Evolutionary conservation across 2,797 vertebrate genomes (phyloP), one percentile per base, ranked within the genome.

Genomic region (Graptemys geographica): DNA sequence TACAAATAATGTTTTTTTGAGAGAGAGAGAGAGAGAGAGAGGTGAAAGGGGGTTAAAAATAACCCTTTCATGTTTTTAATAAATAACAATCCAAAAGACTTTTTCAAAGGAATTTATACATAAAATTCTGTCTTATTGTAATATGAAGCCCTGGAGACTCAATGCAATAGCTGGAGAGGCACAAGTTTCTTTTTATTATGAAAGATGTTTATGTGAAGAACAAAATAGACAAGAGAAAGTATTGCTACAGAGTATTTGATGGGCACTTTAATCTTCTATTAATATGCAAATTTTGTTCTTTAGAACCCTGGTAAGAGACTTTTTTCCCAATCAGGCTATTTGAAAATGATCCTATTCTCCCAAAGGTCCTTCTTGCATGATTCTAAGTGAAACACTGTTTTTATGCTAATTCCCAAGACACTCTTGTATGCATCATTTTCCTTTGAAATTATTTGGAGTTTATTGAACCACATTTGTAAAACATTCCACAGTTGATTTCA

Each of bases 261-360:
- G 92, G 96, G 92, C 96, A 98, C 97, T 97, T 98, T 98, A 98
- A 98, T 98, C 97, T 98, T 98, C 97, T 97, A 98, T 98, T 98
- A 98, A 98, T 97, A 98, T 98, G 98, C 91, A 98, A 98, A 98
- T 98, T 97, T 97, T 95, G 90, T 98, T 98, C 97, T 98, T 98
- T 97, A 98, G 96, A 97, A 97, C 97, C 93, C 93, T 83, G 93
- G 95, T 90, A 98, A 98, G 96, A 95, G 90, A 91, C 91, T 94
- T 79, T 16, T 97, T 93, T 87, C 88, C 87, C 96, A 88, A 95
- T 89, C 95, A 96, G 90, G 82, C 96, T 98, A 96, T 97, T 98
- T 98, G 94, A 97, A 98, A 98, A 96, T 91, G 94, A 90, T 97
- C 82, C 96, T 97, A 76, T 95, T 97, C 94, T 98, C 98, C 97